Conservation (phyloP, 2,113 vertebrate species). For the Lophius piscatorius region DNA sequence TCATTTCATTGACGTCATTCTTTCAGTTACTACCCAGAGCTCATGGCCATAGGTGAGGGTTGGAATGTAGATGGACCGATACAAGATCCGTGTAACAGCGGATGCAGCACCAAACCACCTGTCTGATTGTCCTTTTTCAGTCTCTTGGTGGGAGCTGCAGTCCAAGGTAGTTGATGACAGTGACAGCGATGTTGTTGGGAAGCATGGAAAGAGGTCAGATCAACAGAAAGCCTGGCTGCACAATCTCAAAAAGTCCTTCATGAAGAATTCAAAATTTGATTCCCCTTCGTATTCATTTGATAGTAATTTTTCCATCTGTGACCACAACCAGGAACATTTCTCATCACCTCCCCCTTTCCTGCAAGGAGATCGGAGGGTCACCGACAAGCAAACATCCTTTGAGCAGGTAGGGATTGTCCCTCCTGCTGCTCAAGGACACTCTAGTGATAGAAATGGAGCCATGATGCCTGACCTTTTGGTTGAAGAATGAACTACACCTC, state of each 20-base stretch:
- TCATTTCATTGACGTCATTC: too few species aligned
- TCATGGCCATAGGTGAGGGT: too few species aligned
- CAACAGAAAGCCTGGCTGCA: slow-evolving; percentile 3
- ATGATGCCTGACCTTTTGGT: slow-evolving; percentile 27
- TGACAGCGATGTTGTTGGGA: neutral
- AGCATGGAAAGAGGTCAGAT: slow-evolving; percentile 9
- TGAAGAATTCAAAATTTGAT: neutral
- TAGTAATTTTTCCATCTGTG: neutral
- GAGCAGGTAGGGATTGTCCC: slow-evolving; percentile 2
- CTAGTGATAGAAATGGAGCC: slow-evolving; percentile 19
- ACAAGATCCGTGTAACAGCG: too few species aligned
- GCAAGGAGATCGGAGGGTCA: slow-evolving; percentile 11
- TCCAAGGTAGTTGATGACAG: neutral
- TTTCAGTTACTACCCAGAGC: too few species aligned
- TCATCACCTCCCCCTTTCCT: slow-evolving; percentile 10
- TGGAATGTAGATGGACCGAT: too few species aligned
- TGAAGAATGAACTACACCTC: slow-evolving; percentile 14
- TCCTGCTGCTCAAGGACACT: slow-evolving; percentile 34
- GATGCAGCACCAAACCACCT: too few species aligned
- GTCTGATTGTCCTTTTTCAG: too few species aligned
- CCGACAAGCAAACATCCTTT: slow-evolving; percentile 7
- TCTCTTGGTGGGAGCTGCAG: too few species aligned
- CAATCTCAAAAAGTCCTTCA: neutral
- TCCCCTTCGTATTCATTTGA: neutral
- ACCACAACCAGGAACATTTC: neutral